Percentiles rank a stretch among this genome's conserved stretches.
These are phyloP conservation scores for Chymomyza fuscimana DNA, from an alignment of 2,888 invertebrate species.

Conservation along the genomic window DNA sequence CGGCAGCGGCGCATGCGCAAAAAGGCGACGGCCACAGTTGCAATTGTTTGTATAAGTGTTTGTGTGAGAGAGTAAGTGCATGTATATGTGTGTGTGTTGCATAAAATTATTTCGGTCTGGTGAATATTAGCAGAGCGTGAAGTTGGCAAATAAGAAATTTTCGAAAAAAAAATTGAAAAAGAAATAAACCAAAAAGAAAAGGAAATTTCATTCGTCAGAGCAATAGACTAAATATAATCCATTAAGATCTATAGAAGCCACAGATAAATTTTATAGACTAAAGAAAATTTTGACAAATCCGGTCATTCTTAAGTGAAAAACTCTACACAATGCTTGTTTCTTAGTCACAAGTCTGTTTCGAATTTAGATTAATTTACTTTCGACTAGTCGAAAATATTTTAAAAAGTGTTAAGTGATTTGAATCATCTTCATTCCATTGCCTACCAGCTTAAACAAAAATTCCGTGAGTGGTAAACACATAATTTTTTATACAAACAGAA, in stretches of 20 bases:
- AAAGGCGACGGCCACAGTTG: constrained; percentile 40
- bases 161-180: constrained; percentile 43
- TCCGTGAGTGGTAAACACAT: no score
- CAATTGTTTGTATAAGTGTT: constrained; percentile 20
- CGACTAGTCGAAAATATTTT: no score
- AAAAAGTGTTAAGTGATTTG: no score
- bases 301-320: no score
- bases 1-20: constrained; percentile 60
- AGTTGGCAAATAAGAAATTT: constrained; percentile 79
- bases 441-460: no score
- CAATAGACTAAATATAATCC: constrained; percentile 40
- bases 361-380: no score
- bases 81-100: constrained; percentile 77
- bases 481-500: no score
- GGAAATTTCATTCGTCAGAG: constrained; percentile 65
- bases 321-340: background rate
- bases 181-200: constrained; percentile 25
- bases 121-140: constrained; percentile 80
- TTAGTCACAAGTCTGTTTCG: no score
- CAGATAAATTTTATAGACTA: background rate
- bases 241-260: background rate
- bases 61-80: constrained; percentile 24
- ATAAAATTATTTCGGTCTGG: constrained; percentile 80
- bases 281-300: no score
- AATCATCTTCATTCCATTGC: no score